Conservation (phyloP, 2,888 invertebrate genomes). For the Cryptus viduatorius region DNA sequence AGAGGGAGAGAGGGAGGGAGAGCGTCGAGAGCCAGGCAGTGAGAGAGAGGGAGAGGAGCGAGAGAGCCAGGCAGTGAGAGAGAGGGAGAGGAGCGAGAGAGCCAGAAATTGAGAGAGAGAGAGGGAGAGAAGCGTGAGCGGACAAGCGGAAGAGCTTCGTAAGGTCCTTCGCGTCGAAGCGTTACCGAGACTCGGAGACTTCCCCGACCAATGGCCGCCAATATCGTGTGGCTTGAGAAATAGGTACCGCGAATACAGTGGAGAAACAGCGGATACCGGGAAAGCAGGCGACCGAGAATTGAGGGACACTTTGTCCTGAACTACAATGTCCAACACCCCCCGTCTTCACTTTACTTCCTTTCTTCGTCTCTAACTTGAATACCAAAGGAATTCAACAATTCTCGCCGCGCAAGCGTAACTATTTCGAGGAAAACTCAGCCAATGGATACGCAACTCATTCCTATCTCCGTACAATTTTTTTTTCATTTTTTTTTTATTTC, state of each 20-base stretch:
- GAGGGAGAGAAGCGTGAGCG: not conserved
- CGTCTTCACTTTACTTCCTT: not conserved
- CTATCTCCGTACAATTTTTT: not conserved
- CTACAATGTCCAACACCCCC: not conserved
- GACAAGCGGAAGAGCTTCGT: slow-evolving; percentile 21
- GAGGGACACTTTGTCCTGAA: slow-evolving; percentile 24
- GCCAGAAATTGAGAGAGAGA: no score
- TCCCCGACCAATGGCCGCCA: slow-evolving; percentile 20
- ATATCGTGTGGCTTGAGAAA: slow-evolving; percentile 33
- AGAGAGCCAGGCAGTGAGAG: no score
- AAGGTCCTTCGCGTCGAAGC: slow-evolving; percentile 6
- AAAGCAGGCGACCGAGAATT: not conserved
- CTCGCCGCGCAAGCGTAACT: not conserved
- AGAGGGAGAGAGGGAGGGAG: no score
- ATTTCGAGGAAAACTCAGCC: not conserved
- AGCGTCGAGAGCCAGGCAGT: no score
- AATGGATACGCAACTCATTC: not conserved
- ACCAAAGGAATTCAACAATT: slow-evolving; percentile 30
- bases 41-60: no score
- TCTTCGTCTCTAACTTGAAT: not conserved
- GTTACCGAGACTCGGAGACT: not conserved
- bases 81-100: no score
- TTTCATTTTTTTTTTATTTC: not conserved
- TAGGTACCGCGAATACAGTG: slow-evolving; percentile 16
- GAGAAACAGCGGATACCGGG: not conserved